phyloP scores from a whole-genome alignment of 2,797 vertebrate species.

The Sorex maritimensis region DNA sequence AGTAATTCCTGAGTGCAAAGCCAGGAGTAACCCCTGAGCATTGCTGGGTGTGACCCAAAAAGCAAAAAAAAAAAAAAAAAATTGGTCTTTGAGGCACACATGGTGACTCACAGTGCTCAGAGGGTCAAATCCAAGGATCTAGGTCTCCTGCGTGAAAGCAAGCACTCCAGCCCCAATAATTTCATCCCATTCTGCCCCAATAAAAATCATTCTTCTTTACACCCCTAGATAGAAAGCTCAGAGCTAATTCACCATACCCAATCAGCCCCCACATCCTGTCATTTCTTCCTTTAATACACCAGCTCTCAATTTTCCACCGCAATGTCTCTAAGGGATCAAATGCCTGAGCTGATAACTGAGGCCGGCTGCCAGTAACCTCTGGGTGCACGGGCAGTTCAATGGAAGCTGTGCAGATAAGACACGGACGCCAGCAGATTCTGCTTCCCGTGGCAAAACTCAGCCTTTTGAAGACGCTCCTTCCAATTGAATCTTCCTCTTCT shows the following conservation, averaged over 20 bases:
- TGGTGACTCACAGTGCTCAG: too few species aligned
- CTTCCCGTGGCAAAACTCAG: not conserved
- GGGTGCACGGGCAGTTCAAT: not conserved
- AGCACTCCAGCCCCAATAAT: not conserved
- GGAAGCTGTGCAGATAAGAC: not conserved
- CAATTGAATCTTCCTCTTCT: not conserved
- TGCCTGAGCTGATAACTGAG: not conserved
- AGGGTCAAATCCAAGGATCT: too few species aligned
- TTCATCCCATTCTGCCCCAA: too few species aligned
- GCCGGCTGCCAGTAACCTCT: constrained; percentile 15
- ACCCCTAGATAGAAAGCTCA: constrained; percentile 42
- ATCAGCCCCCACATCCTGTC: not conserved
- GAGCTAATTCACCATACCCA: constrained; percentile 29
- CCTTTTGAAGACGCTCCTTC: constrained; percentile 38
- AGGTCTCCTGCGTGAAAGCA: too few species aligned
- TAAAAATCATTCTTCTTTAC: constrained; percentile 29
- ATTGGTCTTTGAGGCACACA: too few species aligned
- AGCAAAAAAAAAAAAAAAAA: too few species aligned
- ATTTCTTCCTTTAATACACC: constrained; percentile 63
- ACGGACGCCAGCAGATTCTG: not conserved
- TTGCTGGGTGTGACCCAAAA: too few species aligned
- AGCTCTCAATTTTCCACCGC: constrained; percentile 46
- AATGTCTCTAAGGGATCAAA: constrained; percentile 37
- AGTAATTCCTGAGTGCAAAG: too few species aligned
- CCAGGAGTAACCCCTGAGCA: too few species aligned